Base-by-base conservation (phyloP, 2,113 vertebrate genomes). In the Butastur rufipennis region DNA sequence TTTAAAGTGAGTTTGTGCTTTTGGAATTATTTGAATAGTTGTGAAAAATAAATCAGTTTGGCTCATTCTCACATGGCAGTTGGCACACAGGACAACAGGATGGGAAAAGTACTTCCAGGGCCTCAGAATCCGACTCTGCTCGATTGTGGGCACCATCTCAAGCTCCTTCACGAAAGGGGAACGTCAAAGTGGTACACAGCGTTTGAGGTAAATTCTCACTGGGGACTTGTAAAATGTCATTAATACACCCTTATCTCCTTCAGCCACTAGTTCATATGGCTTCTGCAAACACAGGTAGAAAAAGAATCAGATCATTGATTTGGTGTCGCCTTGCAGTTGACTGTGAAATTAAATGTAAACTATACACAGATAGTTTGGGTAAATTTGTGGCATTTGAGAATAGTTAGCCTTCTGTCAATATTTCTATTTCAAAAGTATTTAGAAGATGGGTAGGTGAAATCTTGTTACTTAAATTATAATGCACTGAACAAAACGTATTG, bases 401-500 rank as follows among this genome's bases (percentile, higher is more conserved):
- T 32, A 78, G 25, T 82, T 82, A 70, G n/a, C 34, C 79, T 95
- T 93, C 68, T 93, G 73, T 85, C 87, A 89, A 89, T 95, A 85
- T 56, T 88, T 83, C 52, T 88, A 36, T 26, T 78, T 94, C 66
- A 75, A 72, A 88, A 78, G 17, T 59, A 79, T 47, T 89, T 72
- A 56, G 43, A 87, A 71, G 40, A 75, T 40, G 27, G 17, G 31
- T 55, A 85, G 90, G 29, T 85, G 29, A 96, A 87, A 79, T 55
- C 47, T 71, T 84, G 42, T 66, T 89, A 74, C n/a, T 93, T 90
- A 81, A 81, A 93, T 87, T 75, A n/a, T 36, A 93, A 79, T 63
- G 38, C 56, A 63, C 14, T 14, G 61, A 84, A 73, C 22, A 84
- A 78, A 81, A 66, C 15, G 8, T 61, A 91, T 63, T 31, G 65